Evolutionary conservation across 2,797 vertebrate genomes (phyloP).

Genomic region (Oryzias dopingdopingensis): DNA sequence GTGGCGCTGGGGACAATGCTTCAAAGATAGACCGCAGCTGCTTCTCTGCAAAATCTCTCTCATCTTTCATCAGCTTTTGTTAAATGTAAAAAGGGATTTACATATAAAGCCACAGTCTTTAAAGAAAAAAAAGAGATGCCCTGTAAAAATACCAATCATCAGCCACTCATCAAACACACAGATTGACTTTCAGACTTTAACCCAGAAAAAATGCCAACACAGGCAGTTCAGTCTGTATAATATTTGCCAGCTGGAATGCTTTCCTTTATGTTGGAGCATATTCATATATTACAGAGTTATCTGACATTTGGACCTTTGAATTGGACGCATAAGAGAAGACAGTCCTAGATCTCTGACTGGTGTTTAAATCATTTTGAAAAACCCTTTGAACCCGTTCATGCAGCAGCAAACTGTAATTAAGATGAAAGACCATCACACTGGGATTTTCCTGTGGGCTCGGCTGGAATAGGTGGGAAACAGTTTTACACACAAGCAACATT

Average conservation of each 20-base stretch:
- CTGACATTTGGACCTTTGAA: background rate
- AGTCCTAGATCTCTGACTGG: background rate
- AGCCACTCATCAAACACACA: constrained; percentile 45
- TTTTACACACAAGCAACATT: too few species aligned
- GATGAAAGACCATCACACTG: too few species aligned
- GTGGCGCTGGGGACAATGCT: too few species aligned
- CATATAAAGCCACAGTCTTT: constrained; percentile 25
- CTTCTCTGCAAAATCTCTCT: background rate
- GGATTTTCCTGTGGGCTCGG: too few species aligned
- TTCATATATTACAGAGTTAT: background rate
- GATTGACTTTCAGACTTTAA: constrained; percentile 51
- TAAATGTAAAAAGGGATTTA: background rate
- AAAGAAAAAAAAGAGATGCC: constrained; percentile 9
- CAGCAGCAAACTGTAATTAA: too few species aligned
- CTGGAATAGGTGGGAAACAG: too few species aligned
- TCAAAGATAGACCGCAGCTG: background rate
- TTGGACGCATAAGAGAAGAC: background rate
- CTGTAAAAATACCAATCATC: constrained; percentile 53
- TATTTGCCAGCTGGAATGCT: constrained; percentile 26
- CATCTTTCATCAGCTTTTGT: constrained; percentile 6
- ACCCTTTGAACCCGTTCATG: too few species aligned
- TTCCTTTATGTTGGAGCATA: constrained; percentile 12
- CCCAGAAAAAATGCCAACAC: constrained; percentile 25
- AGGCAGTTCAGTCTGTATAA: constrained; percentile 35
- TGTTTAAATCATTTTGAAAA: background rate